These are phyloP conservation scores for Malurus cyaneus DNA, from an alignment of 2,113 vertebrate species.

Conservation along the genomic window DNA sequence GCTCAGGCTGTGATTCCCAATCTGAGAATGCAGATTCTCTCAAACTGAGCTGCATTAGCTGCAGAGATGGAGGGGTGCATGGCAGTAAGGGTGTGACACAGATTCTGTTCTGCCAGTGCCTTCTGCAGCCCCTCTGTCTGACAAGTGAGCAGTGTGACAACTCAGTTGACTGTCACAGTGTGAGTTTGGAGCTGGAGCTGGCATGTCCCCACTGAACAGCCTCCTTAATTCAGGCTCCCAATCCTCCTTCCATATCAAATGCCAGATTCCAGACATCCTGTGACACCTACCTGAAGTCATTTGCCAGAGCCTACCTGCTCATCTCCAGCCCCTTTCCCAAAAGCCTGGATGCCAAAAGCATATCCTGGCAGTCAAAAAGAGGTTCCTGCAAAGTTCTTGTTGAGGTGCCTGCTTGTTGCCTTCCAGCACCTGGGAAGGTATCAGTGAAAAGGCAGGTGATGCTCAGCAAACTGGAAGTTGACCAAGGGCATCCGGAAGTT, in stretches of 20 bases:
- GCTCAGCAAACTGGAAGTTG: background rate
- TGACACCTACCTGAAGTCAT: background rate
- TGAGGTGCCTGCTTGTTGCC: background rate
- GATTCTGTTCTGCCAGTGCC: background rate
- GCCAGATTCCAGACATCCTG: background rate
- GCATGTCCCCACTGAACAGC: background rate
- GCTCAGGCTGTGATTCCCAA: background rate
- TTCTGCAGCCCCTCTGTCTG: background rate
- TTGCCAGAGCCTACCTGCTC: background rate
- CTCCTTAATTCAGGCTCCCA: background rate
- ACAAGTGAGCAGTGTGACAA: background rate
- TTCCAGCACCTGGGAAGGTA: background rate
- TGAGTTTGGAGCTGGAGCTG: background rate
- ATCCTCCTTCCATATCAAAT: background rate
- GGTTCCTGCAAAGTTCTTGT: background rate
- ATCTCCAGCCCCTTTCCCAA: background rate
- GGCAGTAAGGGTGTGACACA: background rate
- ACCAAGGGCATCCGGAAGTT: background rate
- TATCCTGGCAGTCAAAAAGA: background rate
- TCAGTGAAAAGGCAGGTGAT: background rate
- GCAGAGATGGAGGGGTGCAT: background rate
- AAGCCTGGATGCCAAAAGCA: background rate
- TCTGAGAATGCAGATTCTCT: too few relatives aligned
- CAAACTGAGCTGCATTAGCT: background rate
- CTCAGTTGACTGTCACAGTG: background rate